phyloP scores from a whole-genome alignment of 1,140 invertebrate genomes.

The Cyrtorhinus lividipennis region DNA sequence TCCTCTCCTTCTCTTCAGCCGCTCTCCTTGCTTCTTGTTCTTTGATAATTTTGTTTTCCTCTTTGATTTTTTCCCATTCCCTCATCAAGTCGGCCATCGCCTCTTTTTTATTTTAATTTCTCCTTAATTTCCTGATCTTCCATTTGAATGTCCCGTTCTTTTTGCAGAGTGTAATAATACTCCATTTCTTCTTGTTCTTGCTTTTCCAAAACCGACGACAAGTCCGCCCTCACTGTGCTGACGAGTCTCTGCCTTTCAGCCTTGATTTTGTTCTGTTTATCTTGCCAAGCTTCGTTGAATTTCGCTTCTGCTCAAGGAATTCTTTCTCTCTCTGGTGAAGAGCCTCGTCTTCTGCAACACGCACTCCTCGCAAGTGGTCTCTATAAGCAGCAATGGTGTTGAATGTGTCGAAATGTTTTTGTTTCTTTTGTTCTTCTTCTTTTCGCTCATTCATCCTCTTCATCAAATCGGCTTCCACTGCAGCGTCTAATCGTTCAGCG shows the following conservation, averaged over 20 bases:
- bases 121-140: neutral
- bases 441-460: neutral
- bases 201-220: neutral
- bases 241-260: neutral
- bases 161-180: conserved; percentile 1
- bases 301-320: neutral
- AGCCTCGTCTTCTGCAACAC: neutral
- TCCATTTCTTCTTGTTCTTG: neutral
- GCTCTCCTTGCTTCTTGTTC: neutral
- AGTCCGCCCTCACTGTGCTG: neutral
- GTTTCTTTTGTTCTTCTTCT: neutral
- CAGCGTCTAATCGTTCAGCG: neutral
- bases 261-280: neutral
- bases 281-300: neutral
- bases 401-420: neutral
- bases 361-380: neutral
- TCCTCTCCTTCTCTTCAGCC: neutral
- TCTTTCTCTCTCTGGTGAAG: neutral
- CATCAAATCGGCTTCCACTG: neutral
- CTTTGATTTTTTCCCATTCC: neutral
- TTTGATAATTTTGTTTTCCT: neutral
- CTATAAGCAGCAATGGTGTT: neutral
- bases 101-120: neutral
- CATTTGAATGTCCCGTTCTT: neutral
- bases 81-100: neutral